Evolutionary conservation across 1,140 invertebrate genomes (phyloP).

Genomic region (Heterodera carotae): DNA sequence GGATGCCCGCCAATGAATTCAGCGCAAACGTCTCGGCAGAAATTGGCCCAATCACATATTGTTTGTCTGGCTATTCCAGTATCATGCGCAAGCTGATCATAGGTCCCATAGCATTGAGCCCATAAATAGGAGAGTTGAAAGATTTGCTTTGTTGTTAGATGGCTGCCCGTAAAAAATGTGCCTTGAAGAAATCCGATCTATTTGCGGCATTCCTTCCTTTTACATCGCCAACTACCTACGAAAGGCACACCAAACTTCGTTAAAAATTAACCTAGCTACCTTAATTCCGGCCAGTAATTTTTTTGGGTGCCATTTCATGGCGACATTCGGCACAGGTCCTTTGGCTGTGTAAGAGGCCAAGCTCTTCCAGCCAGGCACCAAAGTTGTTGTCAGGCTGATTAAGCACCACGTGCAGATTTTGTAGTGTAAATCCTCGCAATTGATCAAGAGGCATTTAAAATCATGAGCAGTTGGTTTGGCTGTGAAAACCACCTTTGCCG

Average conservation of each 20-base stretch:
- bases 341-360: neutral
- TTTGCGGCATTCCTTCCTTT: neutral
- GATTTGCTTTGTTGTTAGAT: neutral
- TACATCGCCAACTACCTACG: neutral
- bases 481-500: neutral
- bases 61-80: neutral
- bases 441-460: too few species aligned
- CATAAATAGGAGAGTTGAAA: constrained; percentile 8
- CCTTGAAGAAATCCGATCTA: neutral
- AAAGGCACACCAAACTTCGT: too few species aligned
- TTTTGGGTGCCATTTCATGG: neutral
- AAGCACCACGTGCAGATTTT: too few species aligned
- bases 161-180: neutral
- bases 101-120: neutral
- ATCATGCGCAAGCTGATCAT: neutral
- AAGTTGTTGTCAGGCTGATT: neutral
- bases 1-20: neutral
- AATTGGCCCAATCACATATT: constrained; percentile 6
- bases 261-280: neutral
- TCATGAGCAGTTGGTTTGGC: neutral
- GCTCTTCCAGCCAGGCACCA: neutral
- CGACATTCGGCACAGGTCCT: neutral
- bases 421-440: too few species aligned
- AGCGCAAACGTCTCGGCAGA: neutral
- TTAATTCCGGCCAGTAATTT: neutral